Evolutionary conservation across 1,140 invertebrate genomes (phyloP).

Genomic region (Bombus balteatus): DNA sequence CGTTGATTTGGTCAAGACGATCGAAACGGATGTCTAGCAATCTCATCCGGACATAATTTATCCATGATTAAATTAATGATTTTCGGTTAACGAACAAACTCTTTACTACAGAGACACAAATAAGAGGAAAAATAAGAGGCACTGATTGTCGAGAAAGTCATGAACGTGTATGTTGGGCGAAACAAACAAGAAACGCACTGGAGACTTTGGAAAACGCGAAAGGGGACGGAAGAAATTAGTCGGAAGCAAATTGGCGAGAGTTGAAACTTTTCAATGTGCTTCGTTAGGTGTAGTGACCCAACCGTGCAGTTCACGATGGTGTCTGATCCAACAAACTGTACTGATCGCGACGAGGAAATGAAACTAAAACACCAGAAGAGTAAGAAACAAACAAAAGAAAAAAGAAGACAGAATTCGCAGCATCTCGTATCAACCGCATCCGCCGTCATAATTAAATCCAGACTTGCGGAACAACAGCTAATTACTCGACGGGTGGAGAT

Average conservation of each 20-base stretch:
- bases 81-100: neutral
- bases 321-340: neutral
- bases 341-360: neutral
- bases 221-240: slow-evolving; percentile 26
- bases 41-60: neutral
- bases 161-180: neutral
- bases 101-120: neutral
- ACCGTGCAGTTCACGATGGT: neutral
- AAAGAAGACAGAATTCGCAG: neutral
- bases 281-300: slow-evolving; percentile 41
- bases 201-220: neutral
- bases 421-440: slow-evolving; percentile 2
- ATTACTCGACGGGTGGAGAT: slow-evolving; percentile 33
- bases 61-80: neutral
- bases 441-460: neutral
- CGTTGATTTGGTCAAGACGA: neutral
- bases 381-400: neutral
- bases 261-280: slow-evolving; percentile 49
- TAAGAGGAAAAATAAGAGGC: neutral
- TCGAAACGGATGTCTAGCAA: neutral
- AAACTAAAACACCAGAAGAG: neutral
- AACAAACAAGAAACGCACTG: neutral
- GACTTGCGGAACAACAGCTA: slow-evolving; percentile 31
- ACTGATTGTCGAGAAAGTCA: neutral
- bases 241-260: slow-evolving; percentile 27